Evolutionary conservation across 2,888 invertebrate genomes (phyloP).

Genomic region (Cepaea hortensis): DNA sequence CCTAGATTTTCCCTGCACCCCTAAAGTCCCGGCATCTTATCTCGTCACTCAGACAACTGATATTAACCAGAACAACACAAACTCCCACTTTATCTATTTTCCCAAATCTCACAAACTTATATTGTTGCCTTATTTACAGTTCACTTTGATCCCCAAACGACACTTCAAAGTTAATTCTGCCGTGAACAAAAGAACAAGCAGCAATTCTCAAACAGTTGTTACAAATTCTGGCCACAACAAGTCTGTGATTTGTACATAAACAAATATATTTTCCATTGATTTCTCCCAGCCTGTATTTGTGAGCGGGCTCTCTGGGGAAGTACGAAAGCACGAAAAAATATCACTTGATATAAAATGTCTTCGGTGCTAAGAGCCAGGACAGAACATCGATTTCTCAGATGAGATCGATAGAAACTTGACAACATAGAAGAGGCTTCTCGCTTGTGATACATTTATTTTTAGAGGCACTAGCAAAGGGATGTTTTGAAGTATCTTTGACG

Average conservation of each 20-base stretch:
- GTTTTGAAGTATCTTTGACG: background rate
- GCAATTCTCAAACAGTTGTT: background rate
- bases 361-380: background rate
- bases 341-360: conserved; percentile 1
- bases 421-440: conserved; percentile 17
- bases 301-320: background rate
- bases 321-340: background rate
- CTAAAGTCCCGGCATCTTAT: too few species aligned
- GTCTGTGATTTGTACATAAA: conserved; percentile 15
- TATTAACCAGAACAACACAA: too few species aligned
- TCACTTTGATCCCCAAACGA: too few species aligned
- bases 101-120: too few species aligned
- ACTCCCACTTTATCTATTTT: too few species aligned
- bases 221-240: too few species aligned
- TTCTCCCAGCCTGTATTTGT: background rate
- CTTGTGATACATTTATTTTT: background rate
- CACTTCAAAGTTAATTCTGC: too few species aligned
- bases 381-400: conserved; percentile 10
- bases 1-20: too few species aligned
- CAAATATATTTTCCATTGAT: conserved; percentile 5
- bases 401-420: conserved; percentile 9
- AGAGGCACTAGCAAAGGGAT: background rate
- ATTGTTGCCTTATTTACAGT: too few species aligned
- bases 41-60: too few species aligned
- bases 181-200: background rate